Evolutionary conservation across 2,797 vertebrate species (phyloP), one percentile per base, ranked within the genome.

Genomic region (Micrastur ruficollis): DNA sequence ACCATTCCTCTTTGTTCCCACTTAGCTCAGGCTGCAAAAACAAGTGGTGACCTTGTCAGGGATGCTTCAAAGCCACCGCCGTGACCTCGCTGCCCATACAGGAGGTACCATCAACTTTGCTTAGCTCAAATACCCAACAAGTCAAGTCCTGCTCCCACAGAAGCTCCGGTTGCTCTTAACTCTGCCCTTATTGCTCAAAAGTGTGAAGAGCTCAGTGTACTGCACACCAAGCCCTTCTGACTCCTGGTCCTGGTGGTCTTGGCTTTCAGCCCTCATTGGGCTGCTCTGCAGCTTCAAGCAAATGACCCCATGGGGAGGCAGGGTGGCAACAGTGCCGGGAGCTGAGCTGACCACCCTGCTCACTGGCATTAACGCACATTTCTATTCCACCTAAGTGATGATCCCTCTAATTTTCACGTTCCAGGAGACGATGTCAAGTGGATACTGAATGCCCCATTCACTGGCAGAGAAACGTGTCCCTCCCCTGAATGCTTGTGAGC

Each of bases 31-130:
- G n/a, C 42, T 31, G 32, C 65, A 19, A 34, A 63, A 9, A 1
- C 42, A 18, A 8, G 5, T 5, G 10, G 36, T 36, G 31, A 3
- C 6, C 8, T 17, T 26, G 6, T 8, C 56, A 20, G 40, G 36
- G 73, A 7, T 61, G 65, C 25, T 49, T 14, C 18, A 23, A 34
- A 83, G 56, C 7, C 22, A 2, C 42, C 62, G 42, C 34, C 40
- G 13, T 0, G 2, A 27, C 66, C 31, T 50, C 6, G 5, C 59
- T 70, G 61, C 6, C 50, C 2, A 0, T 13, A 26, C 19, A 40
- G 59, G 31, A 47, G 17, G 6, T 52, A 14, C 42, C 38, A 23
- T 11, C 44, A 50, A 14, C 29, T 55, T 34, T 5, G 13, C 31
- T 40, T 42, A 55, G 18, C 40, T 50, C 3, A 50, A n/a, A 31